A percentile compares a stretch with the other conserved stretches of the same genome.
Evolutionary conservation across 2,888 invertebrate genomes (phyloP).

Genomic region (Chrysina gloriosa): DNA sequence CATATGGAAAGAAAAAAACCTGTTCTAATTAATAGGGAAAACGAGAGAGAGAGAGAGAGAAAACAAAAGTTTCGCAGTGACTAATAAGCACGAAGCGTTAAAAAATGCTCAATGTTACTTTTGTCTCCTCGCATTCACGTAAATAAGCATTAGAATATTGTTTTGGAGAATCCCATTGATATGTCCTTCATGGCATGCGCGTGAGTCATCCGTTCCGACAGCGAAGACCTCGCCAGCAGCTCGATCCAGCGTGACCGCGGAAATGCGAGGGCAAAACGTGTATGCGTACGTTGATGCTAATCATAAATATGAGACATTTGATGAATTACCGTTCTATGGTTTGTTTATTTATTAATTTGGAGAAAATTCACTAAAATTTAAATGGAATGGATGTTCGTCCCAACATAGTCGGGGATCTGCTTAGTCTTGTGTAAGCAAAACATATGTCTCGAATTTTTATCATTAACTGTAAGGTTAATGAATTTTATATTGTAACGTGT

Average conservation of each 20-base stretch:
- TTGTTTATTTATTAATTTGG: no score
- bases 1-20: neutral
- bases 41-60: neutral
- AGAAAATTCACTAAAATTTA: no score
- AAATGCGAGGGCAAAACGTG: neutral
- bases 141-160: conserved; percentile 26
- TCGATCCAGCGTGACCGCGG: neutral
- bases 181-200: conserved; percentile 25
- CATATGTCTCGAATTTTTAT: no score
- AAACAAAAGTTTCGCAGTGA: neutral
- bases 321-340: no score
- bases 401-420: no score
- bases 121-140: neutral
- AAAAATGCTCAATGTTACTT: neutral
- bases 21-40: neutral
- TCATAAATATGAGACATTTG: no score
- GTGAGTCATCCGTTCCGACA: conserved; percentile 10
- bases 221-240: neutral
- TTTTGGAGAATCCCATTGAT: conserved; percentile 36
- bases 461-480: no score
- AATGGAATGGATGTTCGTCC: no score
- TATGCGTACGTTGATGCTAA: neutral
- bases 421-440: no score
- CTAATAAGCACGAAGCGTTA: conserved; percentile 5
- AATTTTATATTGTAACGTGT: no score